A percentile compares a stretch with the other conserved stretches of the same genome.
Conservation (phyloP, 2,113 vertebrate genomes). For the Actinemys pallida region DNA sequence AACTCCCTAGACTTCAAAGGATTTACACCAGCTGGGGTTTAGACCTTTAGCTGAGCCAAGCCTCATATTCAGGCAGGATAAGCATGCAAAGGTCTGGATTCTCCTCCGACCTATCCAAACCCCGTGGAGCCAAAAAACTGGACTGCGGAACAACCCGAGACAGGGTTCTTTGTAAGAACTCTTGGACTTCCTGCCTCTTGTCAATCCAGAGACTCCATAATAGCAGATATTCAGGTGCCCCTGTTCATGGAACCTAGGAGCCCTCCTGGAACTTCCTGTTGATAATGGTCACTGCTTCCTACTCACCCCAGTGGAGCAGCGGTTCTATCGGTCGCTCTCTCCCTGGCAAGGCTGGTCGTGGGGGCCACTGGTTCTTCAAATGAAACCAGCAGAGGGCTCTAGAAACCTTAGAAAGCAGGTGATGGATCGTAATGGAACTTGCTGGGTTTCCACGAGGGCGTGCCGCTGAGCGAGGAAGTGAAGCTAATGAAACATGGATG, state of each 20-base stretch:
- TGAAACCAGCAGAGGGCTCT: neutral
- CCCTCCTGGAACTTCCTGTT: neutral
- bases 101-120: neutral
- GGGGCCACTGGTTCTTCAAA: neutral
- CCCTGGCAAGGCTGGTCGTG: neutral
- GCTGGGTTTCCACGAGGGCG: too few species aligned
- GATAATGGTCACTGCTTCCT: neutral
- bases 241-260: neutral
- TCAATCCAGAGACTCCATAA: neutral
- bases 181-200: neutral
- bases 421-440: neutral
- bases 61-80: neutral
- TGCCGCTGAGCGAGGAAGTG: neutral
- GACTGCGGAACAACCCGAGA: neutral
- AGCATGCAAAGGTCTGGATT: neutral
- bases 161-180: neutral
- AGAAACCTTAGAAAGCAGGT: neutral
- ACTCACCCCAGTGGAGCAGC: neutral
- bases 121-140: neutral
- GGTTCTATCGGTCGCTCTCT: neutral
- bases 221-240: neutral
- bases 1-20: neutral
- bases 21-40: neutral
- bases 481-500: neutral
- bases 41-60: neutral